phyloP scores from a whole-genome alignment of 2,113 vertebrate species.

The Cyphomyrus plagiostoma region DNA sequence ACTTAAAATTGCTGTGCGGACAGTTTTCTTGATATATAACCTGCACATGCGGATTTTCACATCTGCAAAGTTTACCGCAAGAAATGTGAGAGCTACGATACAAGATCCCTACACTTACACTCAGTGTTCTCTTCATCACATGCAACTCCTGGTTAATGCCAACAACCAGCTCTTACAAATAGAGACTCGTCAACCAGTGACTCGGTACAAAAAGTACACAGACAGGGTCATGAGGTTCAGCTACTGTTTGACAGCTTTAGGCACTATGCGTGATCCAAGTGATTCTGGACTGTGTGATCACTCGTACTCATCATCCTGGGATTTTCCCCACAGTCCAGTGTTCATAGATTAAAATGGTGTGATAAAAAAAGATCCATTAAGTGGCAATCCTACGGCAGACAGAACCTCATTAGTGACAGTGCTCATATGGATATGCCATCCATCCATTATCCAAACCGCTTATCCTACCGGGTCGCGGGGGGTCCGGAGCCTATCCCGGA shows the following conservation, averaged over 20 bases:
- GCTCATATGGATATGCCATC: background rate
- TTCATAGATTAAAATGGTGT: background rate
- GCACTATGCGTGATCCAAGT: background rate
- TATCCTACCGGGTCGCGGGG: too few relatives aligned
- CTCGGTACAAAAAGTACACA: background rate
- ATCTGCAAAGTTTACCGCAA: constrained; percentile 31
- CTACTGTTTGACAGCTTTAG: background rate
- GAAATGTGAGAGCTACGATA: constrained; percentile 32
- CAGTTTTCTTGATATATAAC: constrained; percentile 13
- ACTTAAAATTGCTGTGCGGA: constrained; percentile 31
- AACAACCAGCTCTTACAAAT: background rate
- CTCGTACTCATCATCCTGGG: background rate
- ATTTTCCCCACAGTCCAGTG: background rate
- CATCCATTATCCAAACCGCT: too few relatives aligned
- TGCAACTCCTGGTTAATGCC: background rate
- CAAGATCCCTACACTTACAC: constrained; percentile 38
- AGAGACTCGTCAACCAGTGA: background rate
- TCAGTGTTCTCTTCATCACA: background rate
- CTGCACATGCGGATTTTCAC: constrained; percentile 15
- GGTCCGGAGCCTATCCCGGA: too few relatives aligned
- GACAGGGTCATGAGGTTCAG: background rate
- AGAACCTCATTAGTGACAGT: background rate
- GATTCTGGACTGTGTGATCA: background rate
- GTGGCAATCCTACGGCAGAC: background rate
- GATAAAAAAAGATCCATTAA: background rate